phyloP scores from a whole-genome alignment of 2,797 vertebrate genomes.

The Allobates femoralis region DNA sequence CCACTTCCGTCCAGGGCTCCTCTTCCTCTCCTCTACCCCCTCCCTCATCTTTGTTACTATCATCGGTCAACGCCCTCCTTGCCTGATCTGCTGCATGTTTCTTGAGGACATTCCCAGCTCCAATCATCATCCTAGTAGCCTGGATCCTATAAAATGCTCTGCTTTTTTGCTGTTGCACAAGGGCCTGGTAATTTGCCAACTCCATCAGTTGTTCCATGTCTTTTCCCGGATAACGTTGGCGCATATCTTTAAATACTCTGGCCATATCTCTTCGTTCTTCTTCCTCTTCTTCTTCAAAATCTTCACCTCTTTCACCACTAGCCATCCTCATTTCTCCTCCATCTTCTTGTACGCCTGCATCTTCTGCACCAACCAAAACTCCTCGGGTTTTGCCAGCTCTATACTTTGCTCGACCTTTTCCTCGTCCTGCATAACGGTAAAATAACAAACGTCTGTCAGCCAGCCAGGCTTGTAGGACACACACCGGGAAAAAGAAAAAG shows the following conservation, averaged over 20 bases:
- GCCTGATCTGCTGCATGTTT: conserved; percentile 87
- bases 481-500: conserved; percentile 84
- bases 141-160: conserved; percentile 87
- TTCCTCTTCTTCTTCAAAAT: conserved; percentile 79
- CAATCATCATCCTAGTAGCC: conserved; percentile 89
- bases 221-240: conserved; percentile 84
- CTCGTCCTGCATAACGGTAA: conserved; percentile 81
- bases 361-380: conserved; percentile 84
- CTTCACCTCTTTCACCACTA: conserved; percentile 79
- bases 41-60: conserved; percentile 65
- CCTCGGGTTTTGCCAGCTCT: conserved; percentile 79
- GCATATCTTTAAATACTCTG: conserved; percentile 81
- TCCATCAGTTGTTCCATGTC: conserved; percentile 87
- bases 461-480: conserved; percentile 85
- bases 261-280: conserved; percentile 85
- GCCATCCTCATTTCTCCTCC: conserved; percentile 79
- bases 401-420: conserved; percentile 71
- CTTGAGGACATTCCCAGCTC: conserved; percentile 86
- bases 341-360: conserved; percentile 78
- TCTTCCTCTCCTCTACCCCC: conserved; percentile 78
- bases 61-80: conserved; percentile 77
- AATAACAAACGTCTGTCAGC: conserved; percentile 84
- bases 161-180: conserved; percentile 88
- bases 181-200: conserved; percentile 85
- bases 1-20: conserved; percentile 77